Percentiles rank a stretch among this genome's conserved stretches.
phyloP scores from a whole-genome alignment of 1,140 invertebrate genomes.

The Tetramorium simillimum region DNA sequence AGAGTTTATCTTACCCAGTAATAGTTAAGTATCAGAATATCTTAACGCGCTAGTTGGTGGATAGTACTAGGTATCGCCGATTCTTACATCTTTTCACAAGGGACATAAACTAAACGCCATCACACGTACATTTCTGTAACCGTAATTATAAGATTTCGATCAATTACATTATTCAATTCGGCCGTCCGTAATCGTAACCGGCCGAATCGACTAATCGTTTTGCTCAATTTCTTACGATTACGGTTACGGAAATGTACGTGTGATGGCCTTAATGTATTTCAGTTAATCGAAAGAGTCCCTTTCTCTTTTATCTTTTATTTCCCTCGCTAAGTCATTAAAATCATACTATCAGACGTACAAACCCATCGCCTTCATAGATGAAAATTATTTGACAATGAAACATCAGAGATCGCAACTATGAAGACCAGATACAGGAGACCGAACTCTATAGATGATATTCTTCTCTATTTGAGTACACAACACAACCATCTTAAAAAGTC shows the following conservation, averaged over 20 bases:
- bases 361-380: conserved; percentile 35
- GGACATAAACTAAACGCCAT: neutral
- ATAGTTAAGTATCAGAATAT: neutral
- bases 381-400: conserved; percentile 53
- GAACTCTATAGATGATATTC: conserved; percentile 12
- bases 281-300: neutral
- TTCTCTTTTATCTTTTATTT: neutral
- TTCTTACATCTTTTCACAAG: neutral
- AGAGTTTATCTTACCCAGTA: conserved; percentile 40
- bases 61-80: neutral
- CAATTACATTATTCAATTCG: too few species aligned
- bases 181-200: too few species aligned
- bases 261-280: neutral
- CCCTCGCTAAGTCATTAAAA: neutral
- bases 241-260: too few species aligned
- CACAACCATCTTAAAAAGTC: conserved; percentile 24
- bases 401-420: conserved; percentile 18
- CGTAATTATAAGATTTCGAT: too few species aligned
- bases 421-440: too few species aligned
- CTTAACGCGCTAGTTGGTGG: conserved; percentile 13
- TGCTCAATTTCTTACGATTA: too few species aligned
- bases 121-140: too few species aligned
- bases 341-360: conserved; percentile 23
- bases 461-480: conserved; percentile 18
- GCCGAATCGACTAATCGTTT: too few species aligned